Evolutionary conservation across 2,113 vertebrate species (phyloP).

Genomic region (Gallinago undulata): DNA sequence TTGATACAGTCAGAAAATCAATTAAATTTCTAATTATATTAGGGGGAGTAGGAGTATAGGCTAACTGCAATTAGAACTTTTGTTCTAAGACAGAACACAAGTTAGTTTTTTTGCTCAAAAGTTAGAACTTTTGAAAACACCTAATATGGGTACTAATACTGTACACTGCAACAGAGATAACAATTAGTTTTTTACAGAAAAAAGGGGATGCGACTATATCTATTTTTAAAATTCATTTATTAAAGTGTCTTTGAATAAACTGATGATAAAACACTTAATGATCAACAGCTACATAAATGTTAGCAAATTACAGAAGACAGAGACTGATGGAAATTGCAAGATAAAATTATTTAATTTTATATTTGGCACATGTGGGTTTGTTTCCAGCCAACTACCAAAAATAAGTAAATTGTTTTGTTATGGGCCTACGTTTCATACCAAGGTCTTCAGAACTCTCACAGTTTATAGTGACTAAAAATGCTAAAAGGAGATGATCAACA

Average conservation of each 20-base stretch:
- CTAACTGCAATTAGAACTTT: background rate
- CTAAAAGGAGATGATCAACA: background rate
- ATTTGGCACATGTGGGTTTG: background rate
- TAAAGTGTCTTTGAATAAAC: background rate
- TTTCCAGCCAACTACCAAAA: constrained; percentile 36
- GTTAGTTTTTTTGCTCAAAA: background rate
- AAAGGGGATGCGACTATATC: background rate
- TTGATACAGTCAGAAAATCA: background rate
- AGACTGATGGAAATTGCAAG: constrained; percentile 13
- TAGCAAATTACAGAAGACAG: background rate
- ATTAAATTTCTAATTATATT: background rate
- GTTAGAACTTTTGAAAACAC: background rate
- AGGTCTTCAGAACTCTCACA: background rate
- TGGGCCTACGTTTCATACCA: background rate
- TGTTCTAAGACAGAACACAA: background rate
- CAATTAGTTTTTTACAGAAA: background rate
- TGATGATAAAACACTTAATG: constrained; percentile 23
- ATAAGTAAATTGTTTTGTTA: constrained; percentile 12
- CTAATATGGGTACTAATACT: background rate
- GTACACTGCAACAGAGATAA: background rate
- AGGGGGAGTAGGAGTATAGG: background rate
- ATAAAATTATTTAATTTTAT: constrained; percentile 21
- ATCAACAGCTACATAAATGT: constrained; percentile 12
- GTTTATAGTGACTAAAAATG: constrained; percentile 10
- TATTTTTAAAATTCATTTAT: constrained; percentile 20